Evolutionary conservation across 1,140 invertebrate species (phyloP), one percentile per base, ranked within the genome.

Genomic region (Melanaphis sacchari): DNA sequence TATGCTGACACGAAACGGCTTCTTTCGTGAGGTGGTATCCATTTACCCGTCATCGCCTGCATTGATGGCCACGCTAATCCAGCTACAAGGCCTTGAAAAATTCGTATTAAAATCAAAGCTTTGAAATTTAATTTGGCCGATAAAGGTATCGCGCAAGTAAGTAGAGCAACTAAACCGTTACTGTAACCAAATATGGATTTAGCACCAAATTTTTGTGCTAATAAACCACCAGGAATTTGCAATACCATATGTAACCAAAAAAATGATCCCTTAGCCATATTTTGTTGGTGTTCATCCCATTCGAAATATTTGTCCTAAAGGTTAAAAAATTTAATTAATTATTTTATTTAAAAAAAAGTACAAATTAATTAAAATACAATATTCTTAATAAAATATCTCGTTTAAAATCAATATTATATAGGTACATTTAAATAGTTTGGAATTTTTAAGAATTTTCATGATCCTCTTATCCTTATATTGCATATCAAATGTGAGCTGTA

Each of bases 1-100:
- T 97, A 97, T 36, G 97, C 96, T 66, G 97, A 97, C 8, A 97
- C 96, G 94, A 97, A 97, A 95, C 96, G 97, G 94, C 97, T 97
- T 90, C 97, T 96, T 95, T 98, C 98, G 92, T 97, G 96, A 0
- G 97, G 97, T 9, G 98, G 98, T 91, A 98, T 97, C 98, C 98
- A 99, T 94, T 97, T 96, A 0, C 97, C 97, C n/a, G 97, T 97
- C 95, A 98, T 96, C 66, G 97, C 96, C 95, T 98, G 97, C 96
- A 98, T 97, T 6, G 97, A 96, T 21, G 98, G 98, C 96, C 97
- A 98, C 18, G 96, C 87, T 96, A 96, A 96, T 95, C 98, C 98
- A 94, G 97, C 96, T 89, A 97, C 95, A 15, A 98, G 94, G 43
- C 98, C 98, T 95, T 98, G 97, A 36, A 97, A 82, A 31, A 97